Evolutionary conservation across 2,888 invertebrate species (phyloP).

Genomic region (Calameuta pallipes): DNA sequence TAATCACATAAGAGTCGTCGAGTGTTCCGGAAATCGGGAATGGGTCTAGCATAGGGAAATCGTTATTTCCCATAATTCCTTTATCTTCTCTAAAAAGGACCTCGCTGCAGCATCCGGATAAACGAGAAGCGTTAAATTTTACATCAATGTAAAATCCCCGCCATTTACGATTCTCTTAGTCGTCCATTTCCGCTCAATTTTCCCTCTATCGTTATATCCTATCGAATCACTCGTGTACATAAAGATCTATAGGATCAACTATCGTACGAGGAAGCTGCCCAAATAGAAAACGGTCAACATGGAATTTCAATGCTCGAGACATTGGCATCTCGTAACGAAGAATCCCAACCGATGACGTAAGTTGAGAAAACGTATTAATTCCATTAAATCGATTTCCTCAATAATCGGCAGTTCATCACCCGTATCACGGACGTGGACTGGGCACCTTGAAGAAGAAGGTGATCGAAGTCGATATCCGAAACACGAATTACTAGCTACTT

Average conservation of each 20-base stretch:
- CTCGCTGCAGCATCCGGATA: background rate
- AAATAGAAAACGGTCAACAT: background rate
- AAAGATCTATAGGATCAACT: background rate
- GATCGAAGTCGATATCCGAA: background rate
- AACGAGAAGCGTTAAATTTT: background rate
- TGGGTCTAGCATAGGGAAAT: background rate
- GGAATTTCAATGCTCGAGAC: background rate
- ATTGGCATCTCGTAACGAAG: background rate
- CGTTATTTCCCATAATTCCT: background rate
- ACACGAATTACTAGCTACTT: background rate
- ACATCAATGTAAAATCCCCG: background rate
- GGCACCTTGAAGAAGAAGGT: background rate
- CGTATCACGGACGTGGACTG: background rate
- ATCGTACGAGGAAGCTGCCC: background rate
- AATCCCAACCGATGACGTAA: background rate
- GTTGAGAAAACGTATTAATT: background rate
- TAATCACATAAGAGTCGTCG: constrained; percentile 64
- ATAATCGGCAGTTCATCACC: background rate
- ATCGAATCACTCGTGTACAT: background rate
- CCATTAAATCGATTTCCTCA: background rate
- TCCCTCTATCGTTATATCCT: background rate
- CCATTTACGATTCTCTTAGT: background rate
- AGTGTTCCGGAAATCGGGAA: constrained; percentile 33
- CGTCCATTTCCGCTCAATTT: background rate
- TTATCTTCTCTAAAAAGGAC: background rate